Evolutionary conservation across 2,113 vertebrate genomes (phyloP), one percentile per base, ranked within the genome.

Genomic region (Jacana jacana): DNA sequence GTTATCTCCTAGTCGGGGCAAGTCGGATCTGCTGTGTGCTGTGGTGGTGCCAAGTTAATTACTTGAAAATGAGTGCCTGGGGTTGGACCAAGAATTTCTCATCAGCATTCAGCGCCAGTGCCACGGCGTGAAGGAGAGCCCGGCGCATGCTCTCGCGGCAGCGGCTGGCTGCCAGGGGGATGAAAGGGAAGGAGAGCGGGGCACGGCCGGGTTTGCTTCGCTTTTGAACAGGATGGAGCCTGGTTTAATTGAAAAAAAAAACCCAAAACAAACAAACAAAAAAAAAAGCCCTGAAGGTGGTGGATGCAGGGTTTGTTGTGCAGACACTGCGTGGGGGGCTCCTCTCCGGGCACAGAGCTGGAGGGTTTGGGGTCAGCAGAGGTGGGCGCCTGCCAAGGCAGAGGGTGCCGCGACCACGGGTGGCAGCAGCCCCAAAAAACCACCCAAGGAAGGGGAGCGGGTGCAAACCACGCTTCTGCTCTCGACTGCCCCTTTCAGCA

Each of bases 41-140:
- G 94, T 86, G 95, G 83, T 73, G 87, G 52, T 96, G 96, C 95
- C 95, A 96, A 96, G 96, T 96, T 97, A 96, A 97, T 97, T 95
- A 96, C 96, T 97, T 85, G 95, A 96, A 96, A 96, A 97, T 94
- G 95, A 96, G 96, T 73, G 94, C 94, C 94, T 97, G 95, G 94
- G 94, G 93, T 96, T 86, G 96, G 91, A 88, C 95, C 96, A 97
- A 93, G 95, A 88, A 92, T 91, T 94, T n/a, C 95, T 96, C 96
- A 96, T 97, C 95, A 97, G 96, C 94, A 96, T 96, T 95, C 96
- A 94, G 93, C 93, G 88, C 37, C 91, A 42, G 94, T 80, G 95
- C 61, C 86, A 72, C 0, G 66, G 91, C 13, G 15, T 2, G 84
- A 37, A 33, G 89, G 89, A 80, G 93, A 94, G 87, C 84, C 83